Evolutionary conservation across 1,140 invertebrate genomes (phyloP).

Genomic region (Phortica variegata): DNA sequence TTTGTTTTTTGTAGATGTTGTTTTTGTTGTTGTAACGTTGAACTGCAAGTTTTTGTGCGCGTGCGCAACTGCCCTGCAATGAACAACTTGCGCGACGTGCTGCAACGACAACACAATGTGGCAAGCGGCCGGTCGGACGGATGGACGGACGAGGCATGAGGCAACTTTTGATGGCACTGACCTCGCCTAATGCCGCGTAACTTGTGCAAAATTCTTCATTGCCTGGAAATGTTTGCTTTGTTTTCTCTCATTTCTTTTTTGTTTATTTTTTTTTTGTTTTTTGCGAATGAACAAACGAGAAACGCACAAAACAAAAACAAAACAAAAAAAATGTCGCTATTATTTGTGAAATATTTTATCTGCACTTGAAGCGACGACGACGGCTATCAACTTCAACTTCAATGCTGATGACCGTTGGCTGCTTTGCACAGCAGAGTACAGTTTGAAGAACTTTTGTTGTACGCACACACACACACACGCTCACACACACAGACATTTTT

Average conservation of each 20-base stretch:
- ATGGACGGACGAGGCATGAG: not conserved
- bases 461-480: too few relatives aligned
- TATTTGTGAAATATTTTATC: constrained; percentile 8
- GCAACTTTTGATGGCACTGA: constrained; percentile 36
- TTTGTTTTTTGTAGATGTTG: too few relatives aligned
- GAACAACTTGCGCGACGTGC: constrained; percentile 4
- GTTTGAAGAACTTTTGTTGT: too few relatives aligned
- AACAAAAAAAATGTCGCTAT: constrained; percentile 17
- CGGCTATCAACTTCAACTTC: too few relatives aligned
- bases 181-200: constrained; percentile 50
- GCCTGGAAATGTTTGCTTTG: too few relatives aligned
- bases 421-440: too few relatives aligned
- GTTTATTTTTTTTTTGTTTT: too few relatives aligned
- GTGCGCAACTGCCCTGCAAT: constrained; percentile 43
- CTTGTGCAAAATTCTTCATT: constrained; percentile 42
- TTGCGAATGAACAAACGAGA: constrained; percentile 8
- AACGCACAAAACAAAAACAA: constrained; percentile 4
- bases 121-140: constrained; percentile 24
- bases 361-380: too few relatives aligned
- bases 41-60: constrained; percentile 18
- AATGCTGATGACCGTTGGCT: too few relatives aligned
- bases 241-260: too few relatives aligned
- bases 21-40: constrained; percentile 26
- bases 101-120: constrained; percentile 25
- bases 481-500: too few relatives aligned